Conservation (phyloP, 2,113 vertebrate genomes). For the Girardinichthys multiradiatus region DNA sequence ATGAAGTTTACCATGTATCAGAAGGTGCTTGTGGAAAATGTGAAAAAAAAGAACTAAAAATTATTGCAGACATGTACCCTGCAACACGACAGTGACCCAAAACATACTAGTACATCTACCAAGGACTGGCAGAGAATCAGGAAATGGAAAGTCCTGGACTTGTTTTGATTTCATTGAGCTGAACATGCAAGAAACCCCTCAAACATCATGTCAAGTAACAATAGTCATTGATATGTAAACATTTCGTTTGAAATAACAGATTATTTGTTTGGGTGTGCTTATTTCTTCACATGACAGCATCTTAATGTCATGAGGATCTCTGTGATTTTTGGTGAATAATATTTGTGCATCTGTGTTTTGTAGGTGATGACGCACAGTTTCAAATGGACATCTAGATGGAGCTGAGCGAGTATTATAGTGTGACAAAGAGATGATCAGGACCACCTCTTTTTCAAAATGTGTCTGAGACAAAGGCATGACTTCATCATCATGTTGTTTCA, state of each 20-base stretch:
- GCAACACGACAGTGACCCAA: too few species aligned
- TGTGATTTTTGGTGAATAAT: background rate
- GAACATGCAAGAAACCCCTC: background rate
- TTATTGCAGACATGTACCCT: too few species aligned
- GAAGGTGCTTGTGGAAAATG: too few species aligned
- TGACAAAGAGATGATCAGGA: constrained; percentile 39
- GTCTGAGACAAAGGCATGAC: constrained; percentile 2
- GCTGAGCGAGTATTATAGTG: constrained; percentile 12
- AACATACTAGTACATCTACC: background rate
- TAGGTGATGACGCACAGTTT: constrained; percentile 84
- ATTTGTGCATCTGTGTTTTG: constrained; percentile 3
- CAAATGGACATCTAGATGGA: constrained; percentile 84
- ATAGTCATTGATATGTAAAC: background rate
- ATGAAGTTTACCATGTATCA: too few species aligned
- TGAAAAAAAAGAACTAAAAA: too few species aligned
- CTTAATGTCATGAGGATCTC: background rate
- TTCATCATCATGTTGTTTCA: constrained; percentile 17
- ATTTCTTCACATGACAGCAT: too few species aligned
- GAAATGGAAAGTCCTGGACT: background rate
- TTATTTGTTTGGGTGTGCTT: background rate
- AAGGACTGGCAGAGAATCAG: background rate
- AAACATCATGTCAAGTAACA: background rate
- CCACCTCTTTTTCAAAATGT: constrained; percentile 25
- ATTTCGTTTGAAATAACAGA: background rate
- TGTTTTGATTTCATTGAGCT: too few species aligned